Base-by-base conservation (phyloP, 2,113 vertebrate genomes). In the Chrysochloris asiatica region DNA sequence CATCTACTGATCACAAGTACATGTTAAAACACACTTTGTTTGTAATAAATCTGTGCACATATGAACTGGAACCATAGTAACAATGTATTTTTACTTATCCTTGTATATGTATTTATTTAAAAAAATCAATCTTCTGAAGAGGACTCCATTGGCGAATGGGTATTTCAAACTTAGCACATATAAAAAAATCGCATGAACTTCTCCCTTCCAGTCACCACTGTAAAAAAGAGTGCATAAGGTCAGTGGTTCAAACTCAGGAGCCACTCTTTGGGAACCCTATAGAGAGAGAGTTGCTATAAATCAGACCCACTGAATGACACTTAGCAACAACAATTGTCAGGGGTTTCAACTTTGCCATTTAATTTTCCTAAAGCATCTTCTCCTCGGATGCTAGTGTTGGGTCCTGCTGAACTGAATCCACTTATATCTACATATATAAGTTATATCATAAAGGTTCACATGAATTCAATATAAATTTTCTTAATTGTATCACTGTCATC, bases 401-500 rank as follows among this genome's bases (percentile, higher is more conserved):
- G 41, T 77, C 3, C 72, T 76, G 33, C 11, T 67, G 1, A 7
- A 10, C 43, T 11, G 69, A 41, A 86, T 71, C 75, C 63, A n/a
- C 76, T 59, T 63, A 82, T 73, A 59, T 45, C 36, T 54, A n/a
- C 33, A 69, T 73, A 6, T n/a, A 69, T 26, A 12, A 59, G 17
- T 63, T 36, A 19, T 38, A 59, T 65, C 92, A 47, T 61, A 83
- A 93, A 82, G 38, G 71, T 92, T 72, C 65, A 78, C n/a, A 88
- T 1, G 16, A 56, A 65, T 72, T 19, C 59, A 65, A 71, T 33
- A 16, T 30, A 86, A 92, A 28, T 6, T 81, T 95, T 75, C 45
- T 88, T 90, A 91, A 76, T 33, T 83, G 22, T 8, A 45, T 84
- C 56, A 91, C n/a, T 83, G 45, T 71, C 65, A 72, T 90, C 80